Conservation (phyloP, 2,888 invertebrate genomes). For the Protophormia terraenovae region DNA sequence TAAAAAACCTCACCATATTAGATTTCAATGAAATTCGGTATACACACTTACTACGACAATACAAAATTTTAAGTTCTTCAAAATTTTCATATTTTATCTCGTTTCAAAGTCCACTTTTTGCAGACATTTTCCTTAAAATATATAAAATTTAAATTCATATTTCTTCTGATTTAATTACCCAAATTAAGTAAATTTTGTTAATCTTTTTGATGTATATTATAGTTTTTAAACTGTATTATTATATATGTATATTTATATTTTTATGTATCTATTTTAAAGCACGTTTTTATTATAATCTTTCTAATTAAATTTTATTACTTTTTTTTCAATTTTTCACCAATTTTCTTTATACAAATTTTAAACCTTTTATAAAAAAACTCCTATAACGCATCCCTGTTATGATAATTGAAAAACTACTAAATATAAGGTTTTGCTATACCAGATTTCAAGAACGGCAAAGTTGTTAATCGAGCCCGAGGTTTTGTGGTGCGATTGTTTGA, state of each 20-base stretch:
- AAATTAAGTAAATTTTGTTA: no score
- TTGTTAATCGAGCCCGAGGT: constrained; percentile 84
- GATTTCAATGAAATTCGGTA: no score
- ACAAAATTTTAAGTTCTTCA: no score
- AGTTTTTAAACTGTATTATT: no score
- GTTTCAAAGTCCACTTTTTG: no score
- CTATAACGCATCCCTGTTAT: constrained; percentile 19
- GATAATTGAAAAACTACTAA: constrained; percentile 45
- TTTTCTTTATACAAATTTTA: constrained; percentile 9
- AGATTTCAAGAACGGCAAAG: constrained; percentile 83
- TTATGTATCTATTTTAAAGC: constrained; percentile 53
- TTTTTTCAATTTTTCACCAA: constrained; percentile 43
- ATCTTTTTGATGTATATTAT: no score
- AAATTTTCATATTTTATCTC: no score
- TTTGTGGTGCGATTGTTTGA: constrained; percentile 85
- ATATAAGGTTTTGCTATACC: constrained; percentile 79
- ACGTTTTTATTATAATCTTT: constrained; percentile 53
- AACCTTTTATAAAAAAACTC: constrained; percentile 24
- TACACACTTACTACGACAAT: no score
- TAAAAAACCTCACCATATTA: no score
- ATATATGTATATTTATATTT: background rate
- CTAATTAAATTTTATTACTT: constrained; percentile 38
- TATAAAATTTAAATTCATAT: no score
- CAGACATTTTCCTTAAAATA: no score
- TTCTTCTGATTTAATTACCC: no score